phyloP scores from a whole-genome alignment of 2,888 invertebrate genomes.

The Melanostoma scalare region DNA sequence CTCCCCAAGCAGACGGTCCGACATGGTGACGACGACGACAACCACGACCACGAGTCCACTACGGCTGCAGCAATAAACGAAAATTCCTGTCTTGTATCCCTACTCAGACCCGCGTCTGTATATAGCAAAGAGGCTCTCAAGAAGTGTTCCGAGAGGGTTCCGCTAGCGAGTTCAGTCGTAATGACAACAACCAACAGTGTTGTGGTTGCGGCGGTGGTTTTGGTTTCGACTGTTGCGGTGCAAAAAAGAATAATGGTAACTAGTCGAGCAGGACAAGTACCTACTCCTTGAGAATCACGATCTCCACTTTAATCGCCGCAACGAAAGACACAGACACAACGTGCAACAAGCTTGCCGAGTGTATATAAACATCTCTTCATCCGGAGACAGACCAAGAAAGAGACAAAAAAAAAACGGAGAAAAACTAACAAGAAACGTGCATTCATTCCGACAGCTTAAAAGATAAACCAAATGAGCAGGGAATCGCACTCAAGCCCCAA shows the following conservation, averaged over 20 bases:
- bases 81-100: constrained; percentile 51
- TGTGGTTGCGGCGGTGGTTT: constrained; percentile 32
- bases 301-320: constrained; percentile 70
- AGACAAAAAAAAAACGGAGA: constrained; percentile 6
- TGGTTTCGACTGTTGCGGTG: constrained; percentile 13
- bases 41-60: constrained; percentile 12
- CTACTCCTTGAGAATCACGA: constrained; percentile 65
- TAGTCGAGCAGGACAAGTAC: constrained; percentile 71
- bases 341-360: constrained; percentile 69
- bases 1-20: constrained; percentile 24
- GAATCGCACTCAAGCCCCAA: constrained; percentile 63
- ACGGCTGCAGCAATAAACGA: constrained; percentile 53
- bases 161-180: constrained; percentile 52
- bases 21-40: constrained; percentile 16
- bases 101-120: not conserved
- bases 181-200: constrained; percentile 58
- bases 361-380: constrained; percentile 56
- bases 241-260: constrained; percentile 71
- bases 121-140: constrained; percentile 30
- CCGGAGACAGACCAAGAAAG: constrained; percentile 26
- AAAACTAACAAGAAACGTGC: constrained; percentile 63
- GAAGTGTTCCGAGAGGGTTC: constrained; percentile 50
- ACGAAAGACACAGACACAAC: constrained; percentile 56
- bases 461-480: constrained; percentile 72
- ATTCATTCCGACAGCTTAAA: constrained; percentile 66